These are phyloP conservation scores for Syncerus caffer DNA, from an alignment of 2,797 vertebrate species.

Conservation along the genomic window DNA sequence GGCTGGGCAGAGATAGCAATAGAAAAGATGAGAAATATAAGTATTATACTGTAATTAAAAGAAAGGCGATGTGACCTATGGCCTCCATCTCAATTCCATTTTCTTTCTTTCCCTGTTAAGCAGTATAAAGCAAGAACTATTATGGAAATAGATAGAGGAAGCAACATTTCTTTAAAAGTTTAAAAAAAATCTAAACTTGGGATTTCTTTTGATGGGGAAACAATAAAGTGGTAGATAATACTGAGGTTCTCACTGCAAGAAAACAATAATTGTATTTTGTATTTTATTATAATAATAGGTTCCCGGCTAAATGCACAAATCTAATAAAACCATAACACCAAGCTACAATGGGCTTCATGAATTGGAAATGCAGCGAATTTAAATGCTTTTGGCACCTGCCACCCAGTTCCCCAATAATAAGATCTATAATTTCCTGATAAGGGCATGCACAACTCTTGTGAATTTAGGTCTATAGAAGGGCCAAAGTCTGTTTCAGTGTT, in stretches of 20 bases:
- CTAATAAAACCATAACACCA: conserved; percentile 82
- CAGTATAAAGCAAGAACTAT: conserved; percentile 50
- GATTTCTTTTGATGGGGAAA: conserved; percentile 76
- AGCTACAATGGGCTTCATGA: conserved; percentile 80
- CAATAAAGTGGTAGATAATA: conserved; percentile 74
- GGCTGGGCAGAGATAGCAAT: neutral
- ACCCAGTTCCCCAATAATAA: conserved; percentile 73
- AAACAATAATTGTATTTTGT: conserved; percentile 81
- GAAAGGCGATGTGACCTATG: conserved; percentile 27
- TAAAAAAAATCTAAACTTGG: conserved; percentile 31
- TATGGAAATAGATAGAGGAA: conserved; percentile 66
- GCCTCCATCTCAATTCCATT: conserved; percentile 48
- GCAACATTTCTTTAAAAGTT: conserved; percentile 55
- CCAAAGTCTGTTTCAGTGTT: conserved; percentile 60
- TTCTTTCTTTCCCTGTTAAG: conserved; percentile 36
- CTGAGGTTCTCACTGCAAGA: conserved; percentile 73
- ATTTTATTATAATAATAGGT: conserved; percentile 79
- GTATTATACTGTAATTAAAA: conserved; percentile 32
- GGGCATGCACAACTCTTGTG: conserved; percentile 59
- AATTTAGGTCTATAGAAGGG: conserved; percentile 59
- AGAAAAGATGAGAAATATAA: conserved; percentile 45
- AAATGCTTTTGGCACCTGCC: conserved; percentile 82
- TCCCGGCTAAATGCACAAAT: conserved; percentile 80
- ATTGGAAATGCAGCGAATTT: conserved; percentile 80
- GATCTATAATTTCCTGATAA: conserved; percentile 80